Conservation (phyloP, 1,140 invertebrate genomes). For the fruit fly (Drosophila melanogaster) region Release_6_plus_ISO1_MT NT_033779.5:10239501-10240000, state of each 20-base stretch:
- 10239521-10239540: slow-evolving; percentile 83
- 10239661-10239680: no score
- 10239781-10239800: not conserved
- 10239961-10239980: slow-evolving; percentile 14
- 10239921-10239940: slow-evolving; percentile 6
- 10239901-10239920: not conserved
- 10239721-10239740: not conserved
- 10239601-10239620: slow-evolving; percentile 3
- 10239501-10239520: slow-evolving; percentile 31
- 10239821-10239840: slow-evolving; percentile 4
- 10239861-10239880: slow-evolving; percentile 3
- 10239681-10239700: not conserved
- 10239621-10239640: not conserved
- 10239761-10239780: not conserved
- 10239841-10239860: slow-evolving; percentile 20
- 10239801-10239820: slow-evolving; percentile 9
- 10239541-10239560: slow-evolving; percentile 87
- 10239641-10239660: no score
- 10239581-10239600: slow-evolving; percentile 85
- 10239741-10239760: not conserved
- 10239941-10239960: slow-evolving; percentile 18
- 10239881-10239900: not conserved
- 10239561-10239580: slow-evolving; percentile 86
- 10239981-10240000: not conserved
- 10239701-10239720: not conserved